Conservation (phyloP, 1,140 invertebrate species). For the Magallana angulata region DNA sequence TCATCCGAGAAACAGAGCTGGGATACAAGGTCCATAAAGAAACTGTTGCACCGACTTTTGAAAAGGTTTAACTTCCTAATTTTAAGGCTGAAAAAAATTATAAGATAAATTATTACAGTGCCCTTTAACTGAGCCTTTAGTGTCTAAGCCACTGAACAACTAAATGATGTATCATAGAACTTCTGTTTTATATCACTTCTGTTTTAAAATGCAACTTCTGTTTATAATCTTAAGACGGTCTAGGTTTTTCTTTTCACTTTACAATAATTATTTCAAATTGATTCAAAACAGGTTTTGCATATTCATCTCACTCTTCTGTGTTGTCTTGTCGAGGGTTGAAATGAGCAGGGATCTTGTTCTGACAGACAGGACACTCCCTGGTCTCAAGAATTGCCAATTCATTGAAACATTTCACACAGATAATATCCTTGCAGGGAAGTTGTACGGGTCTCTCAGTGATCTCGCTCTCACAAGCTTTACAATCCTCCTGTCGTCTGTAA, state of each 20-base stretch:
- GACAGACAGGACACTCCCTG: conserved; percentile 57
- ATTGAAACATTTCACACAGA: conserved; percentile 60
- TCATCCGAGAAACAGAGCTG: conserved; percentile 72
- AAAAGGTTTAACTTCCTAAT: conserved; percentile 39
- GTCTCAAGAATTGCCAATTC: conserved; percentile 39
- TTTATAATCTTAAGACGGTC: too few species aligned
- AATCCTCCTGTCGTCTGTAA: conserved; percentile 55
- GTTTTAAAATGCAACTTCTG: too few species aligned
- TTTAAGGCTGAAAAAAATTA: not conserved
- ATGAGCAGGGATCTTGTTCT: conserved; percentile 47
- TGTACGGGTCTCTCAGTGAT: conserved; percentile 57
- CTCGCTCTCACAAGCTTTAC: conserved; percentile 54
- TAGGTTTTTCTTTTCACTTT: too few species aligned
- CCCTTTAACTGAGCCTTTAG: too few species aligned
- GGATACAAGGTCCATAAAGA: conserved; percentile 74
- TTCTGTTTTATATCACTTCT: too few species aligned
- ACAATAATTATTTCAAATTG: too few species aligned
- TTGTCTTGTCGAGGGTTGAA: conserved; percentile 44
- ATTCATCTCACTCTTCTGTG: conserved; percentile 40
- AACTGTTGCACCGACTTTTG: conserved; percentile 67
- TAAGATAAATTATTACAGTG: too few species aligned
- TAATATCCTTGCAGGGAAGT: conserved; percentile 60
- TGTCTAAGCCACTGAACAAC: too few species aligned
- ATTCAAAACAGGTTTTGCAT: too few species aligned
- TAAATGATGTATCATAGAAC: too few species aligned